Conservation (phyloP, 1,140 invertebrate genomes). For the Orius insidiosus region DNA sequence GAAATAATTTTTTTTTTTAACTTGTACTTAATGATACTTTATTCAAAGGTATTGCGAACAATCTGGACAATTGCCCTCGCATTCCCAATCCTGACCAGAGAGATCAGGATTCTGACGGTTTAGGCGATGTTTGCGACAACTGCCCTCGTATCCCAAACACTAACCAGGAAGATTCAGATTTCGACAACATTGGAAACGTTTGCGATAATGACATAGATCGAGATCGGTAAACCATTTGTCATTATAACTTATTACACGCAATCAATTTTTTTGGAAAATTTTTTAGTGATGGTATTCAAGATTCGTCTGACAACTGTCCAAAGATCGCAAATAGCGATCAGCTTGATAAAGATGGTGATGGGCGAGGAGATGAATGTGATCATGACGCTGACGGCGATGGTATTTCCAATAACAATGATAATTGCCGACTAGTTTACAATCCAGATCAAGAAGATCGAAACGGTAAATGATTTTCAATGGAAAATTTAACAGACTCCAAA, state of each 20-base stretch:
- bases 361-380: slow-evolving; percentile 61
- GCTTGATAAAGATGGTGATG: slow-evolving; percentile 54
- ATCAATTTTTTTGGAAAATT: slow-evolving; percentile 1
- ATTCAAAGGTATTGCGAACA: slow-evolving; percentile 41
- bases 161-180: slow-evolving; percentile 48
- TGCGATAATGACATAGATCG: slow-evolving; percentile 49
- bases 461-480: slow-evolving; percentile 29
- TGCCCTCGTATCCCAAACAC: slow-evolving; percentile 56
- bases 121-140: slow-evolving; percentile 72
- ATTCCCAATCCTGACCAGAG: slow-evolving; percentile 51
- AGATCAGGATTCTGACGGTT: slow-evolving; percentile 53
- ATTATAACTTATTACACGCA: background rate
- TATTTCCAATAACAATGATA: slow-evolving; percentile 55
- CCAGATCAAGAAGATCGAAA: slow-evolving; percentile 57
- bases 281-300: slow-evolving; percentile 50
- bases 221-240: slow-evolving; percentile 30
- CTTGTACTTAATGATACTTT: background rate
- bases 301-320: slow-evolving; percentile 58
- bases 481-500: background rate
- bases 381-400: slow-evolving; percentile 68
- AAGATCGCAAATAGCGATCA: slow-evolving; percentile 57
- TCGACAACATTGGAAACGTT: slow-evolving; percentile 51
- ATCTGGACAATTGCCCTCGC: slow-evolving; percentile 56
- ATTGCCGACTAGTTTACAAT: slow-evolving; percentile 66
- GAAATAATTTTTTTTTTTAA: background rate